These are phyloP conservation scores for Sminthopsis crassicaudata DNA, from an alignment of 2,113 vertebrate species.

Conservation along the genomic window DNA sequence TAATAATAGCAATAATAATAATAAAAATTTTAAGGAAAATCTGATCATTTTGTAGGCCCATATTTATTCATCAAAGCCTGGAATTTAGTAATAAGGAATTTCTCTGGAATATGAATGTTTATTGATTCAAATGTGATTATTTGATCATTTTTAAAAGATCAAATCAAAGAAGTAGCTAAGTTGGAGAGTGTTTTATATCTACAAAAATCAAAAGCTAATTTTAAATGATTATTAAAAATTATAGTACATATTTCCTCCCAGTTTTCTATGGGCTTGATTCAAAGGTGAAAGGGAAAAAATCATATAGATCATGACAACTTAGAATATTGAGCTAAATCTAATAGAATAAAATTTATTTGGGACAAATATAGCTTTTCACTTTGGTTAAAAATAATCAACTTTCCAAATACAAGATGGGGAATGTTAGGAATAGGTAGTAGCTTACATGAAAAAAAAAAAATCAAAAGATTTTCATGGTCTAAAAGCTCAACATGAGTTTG, in stretches of 20 bases:
- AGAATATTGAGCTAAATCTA: neutral
- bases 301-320: neutral
- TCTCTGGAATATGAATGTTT: neutral
- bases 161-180: conserved; percentile 17
- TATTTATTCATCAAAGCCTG: neutral
- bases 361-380: neutral
- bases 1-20: no score
- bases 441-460: neutral
- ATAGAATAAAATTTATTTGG: neutral
- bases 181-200: neutral
- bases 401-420: neutral
- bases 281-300: neutral
- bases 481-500: neutral
- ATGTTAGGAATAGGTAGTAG: neutral
- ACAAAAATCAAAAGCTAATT: neutral
- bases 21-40: neutral
- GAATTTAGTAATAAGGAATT: neutral
- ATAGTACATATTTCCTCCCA: neutral
- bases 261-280: neutral
- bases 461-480: neutral
- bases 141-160: neutral
- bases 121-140: conserved; percentile 22
- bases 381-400: neutral
- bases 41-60: neutral
- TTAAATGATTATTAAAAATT: neutral